Conservation (phyloP, 2,113 vertebrate genomes). For the Nothocercus nigrocapillus region DNA sequence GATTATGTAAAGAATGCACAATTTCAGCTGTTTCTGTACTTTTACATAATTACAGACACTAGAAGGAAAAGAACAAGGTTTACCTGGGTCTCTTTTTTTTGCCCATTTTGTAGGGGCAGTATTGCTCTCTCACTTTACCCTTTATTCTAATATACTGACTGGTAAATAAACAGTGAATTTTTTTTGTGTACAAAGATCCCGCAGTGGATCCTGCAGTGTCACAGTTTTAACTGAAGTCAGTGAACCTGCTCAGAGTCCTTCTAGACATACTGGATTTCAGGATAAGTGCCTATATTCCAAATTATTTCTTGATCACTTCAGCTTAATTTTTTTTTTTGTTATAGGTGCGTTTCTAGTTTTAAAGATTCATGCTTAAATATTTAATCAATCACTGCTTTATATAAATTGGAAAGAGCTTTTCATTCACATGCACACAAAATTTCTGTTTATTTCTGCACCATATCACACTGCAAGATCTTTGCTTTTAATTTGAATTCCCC, state of each 20-base stretch:
- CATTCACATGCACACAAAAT: not conserved
- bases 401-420: slow-evolving; percentile 18
- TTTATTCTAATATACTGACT: not conserved
- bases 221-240: not conserved
- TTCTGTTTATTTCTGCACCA: not conserved
- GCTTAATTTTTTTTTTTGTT: not conserved
- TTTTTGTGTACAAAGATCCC: not conserved
- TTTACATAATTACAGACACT: not conserved
- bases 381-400: not conserved
- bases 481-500: not conserved
- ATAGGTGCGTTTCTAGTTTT: not conserved
- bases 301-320: not conserved
- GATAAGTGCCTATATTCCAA: not conserved
- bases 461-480: not conserved
- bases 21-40: not conserved
- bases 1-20: not conserved
- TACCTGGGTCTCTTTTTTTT: not conserved
- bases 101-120: not conserved
- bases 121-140: not conserved
- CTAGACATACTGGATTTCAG: not conserved
- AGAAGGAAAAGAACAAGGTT: not conserved
- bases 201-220: not conserved
- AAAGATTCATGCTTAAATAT: slow-evolving; percentile 6
- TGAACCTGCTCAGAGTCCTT: not conserved
- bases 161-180: not conserved